Evolutionary conservation across 2,888 invertebrate species (phyloP), one percentile per base, ranked within the genome.

Genomic region (Lamproptera curius): DNA sequence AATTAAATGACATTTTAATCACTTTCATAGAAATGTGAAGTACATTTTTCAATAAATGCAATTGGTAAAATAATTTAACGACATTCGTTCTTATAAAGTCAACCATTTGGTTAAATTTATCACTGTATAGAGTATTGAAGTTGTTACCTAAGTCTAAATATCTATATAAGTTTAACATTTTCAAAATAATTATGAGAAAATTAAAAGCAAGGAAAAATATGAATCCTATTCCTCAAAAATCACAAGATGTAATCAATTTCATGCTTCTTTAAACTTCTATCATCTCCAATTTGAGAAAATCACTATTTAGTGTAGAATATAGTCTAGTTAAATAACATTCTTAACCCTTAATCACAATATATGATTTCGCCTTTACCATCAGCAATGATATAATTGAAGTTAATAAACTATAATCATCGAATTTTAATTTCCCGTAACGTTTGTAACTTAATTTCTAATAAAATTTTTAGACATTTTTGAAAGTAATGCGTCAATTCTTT

Each of bases 391-490:
- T 9, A n/a, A 10, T 26, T 6, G 14, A 9, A 13, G 11, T 6
- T 17, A 15, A 20, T 15, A 15, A 34, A 15, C n/a, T 13, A 34
- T 20, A 1, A 8, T 17, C 16, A 10, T 10, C n/a, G 11, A 1
- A 14, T 1, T 11, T 44, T 6, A 14, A n/a, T 37, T 43, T 16
- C n/a, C n/a, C n/a, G n/a, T n/a, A n/a, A n/a, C n/a, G n/a, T 6
- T 11, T 14, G 13, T 37, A 10, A 41, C 17, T 17, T 23, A 26
- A 26, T 23, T 2, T 14, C 26, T 40, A 16, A 4, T n/a, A 1
- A n/a, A 36, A 35, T 35, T 11, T 26, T 42, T 42, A 80, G 79
- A 67, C 69, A 23, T 80, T 76, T 46, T 51, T 79, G 2, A 55
- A 63, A 20, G 54, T 61, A 10, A 72, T 79, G 61, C 55, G 54